Conservation (phyloP, 2,797 vertebrate species). For the Phrynocephalus vlangalii region DNA sequence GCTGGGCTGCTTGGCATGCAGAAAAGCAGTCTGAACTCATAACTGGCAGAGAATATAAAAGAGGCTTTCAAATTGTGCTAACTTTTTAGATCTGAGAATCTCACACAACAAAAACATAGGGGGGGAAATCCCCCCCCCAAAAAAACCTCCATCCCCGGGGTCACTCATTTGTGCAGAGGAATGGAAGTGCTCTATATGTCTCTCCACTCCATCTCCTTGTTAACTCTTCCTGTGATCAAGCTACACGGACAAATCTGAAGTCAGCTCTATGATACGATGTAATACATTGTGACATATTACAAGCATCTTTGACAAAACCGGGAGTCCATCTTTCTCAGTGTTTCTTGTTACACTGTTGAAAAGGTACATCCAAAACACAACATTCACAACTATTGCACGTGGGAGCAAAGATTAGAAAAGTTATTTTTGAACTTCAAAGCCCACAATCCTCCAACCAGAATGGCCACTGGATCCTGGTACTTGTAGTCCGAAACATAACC, state of each 20-base stretch:
- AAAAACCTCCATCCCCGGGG: slow-evolving; percentile 26
- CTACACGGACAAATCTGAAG: background rate
- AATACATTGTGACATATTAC: too few species aligned
- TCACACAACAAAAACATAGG: slow-evolving; percentile 49
- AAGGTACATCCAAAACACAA: background rate
- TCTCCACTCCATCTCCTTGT: background rate
- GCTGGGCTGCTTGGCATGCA: slow-evolving; percentile 82
- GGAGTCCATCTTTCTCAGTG: background rate
- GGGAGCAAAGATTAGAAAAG: too few species aligned
- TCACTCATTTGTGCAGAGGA: slow-evolving; percentile 28
- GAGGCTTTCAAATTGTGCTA: slow-evolving; percentile 76
- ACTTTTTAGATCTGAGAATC: slow-evolving; percentile 75
- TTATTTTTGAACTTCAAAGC: too few species aligned
- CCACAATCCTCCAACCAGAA: too few species aligned
- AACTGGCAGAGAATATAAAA: slow-evolving; percentile 75
- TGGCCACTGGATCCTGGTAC: too few species aligned
- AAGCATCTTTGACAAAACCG: too few species aligned
- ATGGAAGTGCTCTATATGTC: background rate
- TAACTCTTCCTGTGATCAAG: slow-evolving; percentile 5
- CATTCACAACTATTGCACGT: background rate
- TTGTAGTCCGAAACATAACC: too few species aligned
- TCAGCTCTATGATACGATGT: background rate
- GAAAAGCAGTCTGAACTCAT: slow-evolving; percentile 79
- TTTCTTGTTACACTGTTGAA: background rate
- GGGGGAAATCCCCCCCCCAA: background rate